phyloP scores from a whole-genome alignment of 2,113 vertebrate species.

The Vulpes vulpes region DNA sequence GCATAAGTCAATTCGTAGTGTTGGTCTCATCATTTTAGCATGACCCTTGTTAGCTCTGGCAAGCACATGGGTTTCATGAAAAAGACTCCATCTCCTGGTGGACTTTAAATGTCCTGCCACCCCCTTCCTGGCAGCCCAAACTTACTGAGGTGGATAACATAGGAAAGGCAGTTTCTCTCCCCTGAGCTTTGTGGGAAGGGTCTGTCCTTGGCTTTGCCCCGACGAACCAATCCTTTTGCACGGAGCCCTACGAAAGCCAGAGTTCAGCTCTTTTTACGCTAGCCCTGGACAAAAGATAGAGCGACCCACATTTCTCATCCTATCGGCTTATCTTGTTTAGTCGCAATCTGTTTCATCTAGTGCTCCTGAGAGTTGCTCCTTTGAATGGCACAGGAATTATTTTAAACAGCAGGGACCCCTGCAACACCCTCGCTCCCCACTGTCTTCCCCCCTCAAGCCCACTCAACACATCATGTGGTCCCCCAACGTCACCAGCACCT shows the following conservation, averaged over 20 bases:
- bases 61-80: background rate
- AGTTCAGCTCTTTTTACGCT: background rate
- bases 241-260: background rate
- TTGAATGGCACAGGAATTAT: background rate
- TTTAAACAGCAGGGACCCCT: background rate
- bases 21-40: background rate
- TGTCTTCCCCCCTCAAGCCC: too few relatives aligned
- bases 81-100: background rate
- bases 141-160: background rate
- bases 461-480: fast-evolving
- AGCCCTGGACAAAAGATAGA: background rate
- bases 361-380: background rate
- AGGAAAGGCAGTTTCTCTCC: background rate
- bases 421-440: background rate
- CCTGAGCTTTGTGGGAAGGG: background rate
- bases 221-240: background rate
- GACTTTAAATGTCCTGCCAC: too few relatives aligned
- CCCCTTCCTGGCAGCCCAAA: background rate
- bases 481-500: background rate
- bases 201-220: background rate
- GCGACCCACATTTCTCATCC: background rate
- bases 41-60: background rate
- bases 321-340: background rate
- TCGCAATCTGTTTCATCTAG: background rate
- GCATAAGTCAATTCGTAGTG: background rate